These are phyloP conservation scores for Nysson spinosus DNA, from an alignment of 2,888 invertebrate species.

Conservation along the genomic window DNA sequence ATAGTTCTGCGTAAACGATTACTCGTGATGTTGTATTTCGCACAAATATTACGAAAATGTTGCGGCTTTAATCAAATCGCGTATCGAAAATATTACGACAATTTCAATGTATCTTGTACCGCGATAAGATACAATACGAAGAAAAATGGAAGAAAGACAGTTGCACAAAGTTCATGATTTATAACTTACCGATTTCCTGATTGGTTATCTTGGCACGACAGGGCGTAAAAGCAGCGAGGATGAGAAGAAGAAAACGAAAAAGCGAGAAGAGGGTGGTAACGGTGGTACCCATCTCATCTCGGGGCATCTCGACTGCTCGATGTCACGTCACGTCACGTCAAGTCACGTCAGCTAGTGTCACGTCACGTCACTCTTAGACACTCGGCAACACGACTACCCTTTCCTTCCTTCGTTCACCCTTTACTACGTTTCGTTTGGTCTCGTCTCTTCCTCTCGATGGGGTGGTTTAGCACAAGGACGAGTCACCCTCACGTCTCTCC, in stretches of 20 bases:
- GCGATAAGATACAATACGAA: too few species aligned
- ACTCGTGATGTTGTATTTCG: too few species aligned
- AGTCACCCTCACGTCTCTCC: constrained; percentile 13
- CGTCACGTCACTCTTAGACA: constrained; percentile 42
- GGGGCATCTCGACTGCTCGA: constrained; percentile 62
- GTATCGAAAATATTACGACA: too few species aligned
- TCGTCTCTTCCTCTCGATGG: not conserved
- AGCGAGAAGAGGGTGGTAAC: constrained; percentile 42
- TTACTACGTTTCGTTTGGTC: not conserved
- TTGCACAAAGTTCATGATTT: not conserved
- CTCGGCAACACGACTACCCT: constrained; percentile 25
- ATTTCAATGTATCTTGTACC: too few species aligned
- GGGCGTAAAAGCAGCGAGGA: constrained; percentile 45
- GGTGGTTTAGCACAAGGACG: not conserved
- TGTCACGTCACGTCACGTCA: constrained; percentile 59
- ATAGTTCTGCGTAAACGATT: too few species aligned
- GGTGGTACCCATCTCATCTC: constrained; percentile 57
- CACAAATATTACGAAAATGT: too few species aligned
- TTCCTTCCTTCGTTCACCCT: not conserved
- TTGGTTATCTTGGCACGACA: constrained; percentile 69
- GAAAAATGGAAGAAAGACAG: not conserved
- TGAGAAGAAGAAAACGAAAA: constrained; percentile 60
- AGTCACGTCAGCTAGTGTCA: constrained; percentile 63
- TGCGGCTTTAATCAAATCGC: too few species aligned
- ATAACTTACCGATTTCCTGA: constrained; percentile 73